Percentiles rank a stretch among this genome's conserved stretches.
These are phyloP conservation scores for Agrypnus murinus DNA, from an alignment of 2,888 invertebrate genomes.

Conservation along the genomic window DNA sequence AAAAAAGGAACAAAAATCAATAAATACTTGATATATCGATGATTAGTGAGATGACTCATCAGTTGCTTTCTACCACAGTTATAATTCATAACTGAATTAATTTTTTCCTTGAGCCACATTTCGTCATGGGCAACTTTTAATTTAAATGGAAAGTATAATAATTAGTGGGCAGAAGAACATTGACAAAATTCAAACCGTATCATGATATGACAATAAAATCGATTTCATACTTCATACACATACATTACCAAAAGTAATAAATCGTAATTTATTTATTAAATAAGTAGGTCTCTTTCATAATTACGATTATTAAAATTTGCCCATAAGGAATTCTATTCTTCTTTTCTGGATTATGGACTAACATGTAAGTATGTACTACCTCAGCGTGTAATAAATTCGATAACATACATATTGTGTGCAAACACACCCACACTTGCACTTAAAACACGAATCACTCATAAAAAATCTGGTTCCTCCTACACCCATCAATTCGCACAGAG, in stretches of 20 bases:
- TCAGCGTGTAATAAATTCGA: background rate
- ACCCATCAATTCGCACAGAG: background rate
- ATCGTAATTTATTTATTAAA: background rate
- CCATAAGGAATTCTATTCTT: constrained; percentile 2
- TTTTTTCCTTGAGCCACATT: too few relatives aligned
- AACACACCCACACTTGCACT: constrained; percentile 4
- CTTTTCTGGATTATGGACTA: background rate
- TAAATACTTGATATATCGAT: too few relatives aligned
- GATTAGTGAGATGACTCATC: too few relatives aligned
- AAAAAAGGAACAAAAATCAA: too few relatives aligned
- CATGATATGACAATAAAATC: background rate
- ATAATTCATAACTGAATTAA: too few relatives aligned
- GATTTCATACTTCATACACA: constrained; percentile 10
- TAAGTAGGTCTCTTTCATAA: constrained; percentile 4
- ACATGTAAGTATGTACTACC: too few relatives aligned
- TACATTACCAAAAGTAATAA: background rate
- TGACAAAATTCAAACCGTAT: too few relatives aligned
- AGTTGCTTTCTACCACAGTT: too few relatives aligned
- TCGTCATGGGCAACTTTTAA: too few relatives aligned
- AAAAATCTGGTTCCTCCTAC: constrained; percentile 7
- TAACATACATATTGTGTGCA: background rate
- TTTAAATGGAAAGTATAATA: too few relatives aligned
- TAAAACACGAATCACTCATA: background rate
- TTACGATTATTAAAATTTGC: background rate
- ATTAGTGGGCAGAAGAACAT: too few relatives aligned